phyloP scores from a whole-genome alignment of 2,888 invertebrate species.

The Cataglyphis altisquamis region DNA sequence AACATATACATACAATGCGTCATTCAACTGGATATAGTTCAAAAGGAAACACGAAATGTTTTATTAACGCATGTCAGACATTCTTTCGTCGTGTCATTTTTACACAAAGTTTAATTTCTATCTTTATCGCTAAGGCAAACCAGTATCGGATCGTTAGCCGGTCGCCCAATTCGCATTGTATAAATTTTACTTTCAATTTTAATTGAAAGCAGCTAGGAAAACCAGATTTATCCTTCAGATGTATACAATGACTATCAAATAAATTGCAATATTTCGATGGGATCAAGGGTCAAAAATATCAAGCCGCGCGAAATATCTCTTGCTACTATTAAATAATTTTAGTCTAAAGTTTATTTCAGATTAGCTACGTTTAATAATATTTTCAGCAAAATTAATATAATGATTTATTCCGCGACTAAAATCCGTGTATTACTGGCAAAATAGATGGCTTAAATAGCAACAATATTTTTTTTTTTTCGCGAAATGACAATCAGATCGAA shows the following conservation, averaged over 20 bases:
- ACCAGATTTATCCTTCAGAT: constrained; percentile 9
- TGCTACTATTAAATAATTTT: background rate
- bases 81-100: background rate
- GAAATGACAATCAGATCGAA: background rate
- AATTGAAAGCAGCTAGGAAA: constrained; percentile 3
- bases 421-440: background rate
- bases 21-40: background rate
- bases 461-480: background rate
- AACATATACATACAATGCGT: background rate
- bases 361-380: background rate
- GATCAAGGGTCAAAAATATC: constrained; percentile 21
- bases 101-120: constrained; percentile 34
- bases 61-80: constrained; percentile 8
- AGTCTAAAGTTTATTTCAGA: constrained; percentile 1
- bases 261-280: constrained; percentile 35
- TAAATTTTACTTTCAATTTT: constrained; percentile 15
- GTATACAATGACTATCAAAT: constrained; percentile 45
- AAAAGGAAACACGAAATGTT: constrained; percentile 33
- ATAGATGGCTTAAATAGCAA: background rate
- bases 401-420: background rate
- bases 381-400: background rate
- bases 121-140: constrained; percentile 33
- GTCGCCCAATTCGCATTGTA: constrained; percentile 9
- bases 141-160: background rate
- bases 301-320: constrained; percentile 2